Base-by-base conservation (phyloP, 1,140 invertebrate species). In the Trinorchestia longiramus region DNA sequence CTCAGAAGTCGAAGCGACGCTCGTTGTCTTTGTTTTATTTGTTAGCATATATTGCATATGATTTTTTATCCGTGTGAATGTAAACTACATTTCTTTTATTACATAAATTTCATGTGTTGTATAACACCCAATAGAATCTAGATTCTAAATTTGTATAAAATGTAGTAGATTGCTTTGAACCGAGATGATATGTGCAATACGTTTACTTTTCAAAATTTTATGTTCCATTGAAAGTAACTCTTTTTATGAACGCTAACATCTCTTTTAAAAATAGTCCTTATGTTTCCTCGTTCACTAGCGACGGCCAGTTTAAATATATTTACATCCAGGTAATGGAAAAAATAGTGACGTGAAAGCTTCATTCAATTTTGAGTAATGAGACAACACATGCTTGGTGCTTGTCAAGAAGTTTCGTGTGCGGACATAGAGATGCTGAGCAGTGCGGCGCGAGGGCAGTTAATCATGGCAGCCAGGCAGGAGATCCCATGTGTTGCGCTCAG, bases 301-400 rank as follows among this genome's bases (percentile, higher is more conserved):
- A 23, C 3, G 28, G 28, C 11, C 28, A 77, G 62, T 77, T 53
- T 15, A 15, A 77, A 77, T 36, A 3, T 77, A 77, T 3, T 77
- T 77, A 77, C n/a, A n/a, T 23, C 62, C 62, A 36, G 28, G 28
- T 23, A 77, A n/a, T n/a, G n/a, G n/a, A 15, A 77, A 77, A 77
- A 36, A 3, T 11, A 77, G 28, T 3, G 28, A 77, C 15, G 62
- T 77, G 28, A 77, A 77, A 11, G 62, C 62, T 36, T 77, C 62
- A 77, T 77, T 77, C 62, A 77, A 77, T 77, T 77, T 77, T 77
- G 62, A 77, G 62, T 77, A 77, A 77, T 77, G 62, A 36, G 62
- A 77, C 62, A 77, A 77, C 15, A 77, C 36, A 28, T 77, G 62
- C 62, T 77, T 77, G 62, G 62, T 77, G 62, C 62, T 77, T 77